Evolutionary conservation across 92 coral and sea anemone species (phyloP).

Genomic region (Epizoanthus stellaris): DNA sequence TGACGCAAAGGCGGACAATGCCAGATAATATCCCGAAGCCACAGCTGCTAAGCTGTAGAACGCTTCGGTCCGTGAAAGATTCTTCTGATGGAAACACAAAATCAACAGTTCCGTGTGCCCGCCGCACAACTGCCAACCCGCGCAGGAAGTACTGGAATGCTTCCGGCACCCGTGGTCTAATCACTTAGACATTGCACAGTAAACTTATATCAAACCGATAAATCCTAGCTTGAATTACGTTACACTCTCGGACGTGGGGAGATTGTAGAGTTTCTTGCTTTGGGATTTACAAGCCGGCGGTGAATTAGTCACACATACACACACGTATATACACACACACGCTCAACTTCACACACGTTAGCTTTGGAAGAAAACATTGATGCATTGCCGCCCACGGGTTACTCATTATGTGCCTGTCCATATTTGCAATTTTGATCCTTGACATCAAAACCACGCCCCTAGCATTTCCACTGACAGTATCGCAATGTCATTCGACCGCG

Average conservation of each 20-base stretch:
- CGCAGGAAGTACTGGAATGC: slow-evolving; percentile 95
- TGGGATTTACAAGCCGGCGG: neutral
- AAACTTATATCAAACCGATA: slow-evolving; percentile 63
- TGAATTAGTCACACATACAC: slow-evolving; percentile 13
- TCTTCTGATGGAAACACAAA: neutral
- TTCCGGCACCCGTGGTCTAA: slow-evolving; percentile 78
- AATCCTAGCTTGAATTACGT: slow-evolving; percentile 66
- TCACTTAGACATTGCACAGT: slow-evolving; percentile 89
- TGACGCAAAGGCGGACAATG: neutral
- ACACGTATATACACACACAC: slow-evolving; percentile 33
- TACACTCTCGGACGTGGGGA: slow-evolving; percentile 46
- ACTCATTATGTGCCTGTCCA: slow-evolving; percentile 57
- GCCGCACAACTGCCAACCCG: slow-evolving; percentile 74
- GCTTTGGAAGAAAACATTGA: slow-evolving; percentile 33
- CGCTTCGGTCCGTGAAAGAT: neutral
- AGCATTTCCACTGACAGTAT: slow-evolving; percentile 9
- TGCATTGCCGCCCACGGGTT: slow-evolving; percentile 42
- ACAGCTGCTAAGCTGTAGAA: neutral
- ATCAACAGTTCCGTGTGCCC: slow-evolving; percentile 86
- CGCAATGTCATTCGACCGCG: slow-evolving; percentile 7
- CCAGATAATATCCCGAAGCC: neutral
- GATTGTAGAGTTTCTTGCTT: slow-evolving; percentile 30
- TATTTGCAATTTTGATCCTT: slow-evolving; percentile 61
- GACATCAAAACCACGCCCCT: slow-evolving; percentile 86
- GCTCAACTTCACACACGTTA: slow-evolving; percentile 19